These are phyloP conservation scores for Chrysaora quinquecirrha DNA, from an alignment of 30 jellyfish, hydroid and myxozoan species.

Conservation along the genomic window DNA sequence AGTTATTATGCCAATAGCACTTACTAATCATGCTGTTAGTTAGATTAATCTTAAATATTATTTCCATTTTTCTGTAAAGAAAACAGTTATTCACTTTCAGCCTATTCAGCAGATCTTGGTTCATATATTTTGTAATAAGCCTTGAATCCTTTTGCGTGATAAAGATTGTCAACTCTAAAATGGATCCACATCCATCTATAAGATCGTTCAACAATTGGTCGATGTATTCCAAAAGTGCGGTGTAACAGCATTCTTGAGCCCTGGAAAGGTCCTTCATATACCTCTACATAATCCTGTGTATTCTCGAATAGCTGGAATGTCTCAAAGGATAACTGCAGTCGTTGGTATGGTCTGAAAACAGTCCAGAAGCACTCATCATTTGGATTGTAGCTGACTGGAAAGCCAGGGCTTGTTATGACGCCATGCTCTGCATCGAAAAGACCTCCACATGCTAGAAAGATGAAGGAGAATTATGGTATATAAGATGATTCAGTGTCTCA, in stretches of 20 bases:
- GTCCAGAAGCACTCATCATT: conserved; percentile 85
- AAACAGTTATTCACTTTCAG: not conserved
- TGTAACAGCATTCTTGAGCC: conserved; percentile 23
- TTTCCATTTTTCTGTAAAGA: too few relatives aligned
- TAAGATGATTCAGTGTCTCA: too few relatives aligned
- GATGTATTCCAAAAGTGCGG: conserved; percentile 7
- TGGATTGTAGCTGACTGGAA: conserved; percentile 60
- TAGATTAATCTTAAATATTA: too few relatives aligned
- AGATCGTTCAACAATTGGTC: conserved; percentile 73
- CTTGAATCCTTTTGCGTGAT: conserved; percentile 59
- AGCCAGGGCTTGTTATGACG: conserved; percentile 72
- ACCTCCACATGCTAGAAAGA: conserved; percentile 76
- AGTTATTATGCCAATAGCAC: too few relatives aligned
- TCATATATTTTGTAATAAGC: conserved; percentile 30
- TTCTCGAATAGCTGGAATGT: conserved; percentile 45
- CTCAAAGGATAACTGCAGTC: conserved; percentile 37
- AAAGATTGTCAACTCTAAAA: conserved; percentile 48
- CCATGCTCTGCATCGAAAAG: conserved; percentile 50
- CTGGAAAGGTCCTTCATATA: conserved; percentile 72
- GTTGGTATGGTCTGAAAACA: conserved; percentile 69
- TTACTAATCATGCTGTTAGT: too few relatives aligned
- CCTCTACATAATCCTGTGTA: conserved; percentile 45
- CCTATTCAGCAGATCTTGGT: conserved; percentile 15
- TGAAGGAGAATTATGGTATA: not conserved
- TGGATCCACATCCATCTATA: conserved; percentile 83